Percentiles rank a stretch among this genome's conserved stretches.
Conservation (phyloP, 2,888 invertebrate genomes). For the Stegana nigrithorax region DNA sequence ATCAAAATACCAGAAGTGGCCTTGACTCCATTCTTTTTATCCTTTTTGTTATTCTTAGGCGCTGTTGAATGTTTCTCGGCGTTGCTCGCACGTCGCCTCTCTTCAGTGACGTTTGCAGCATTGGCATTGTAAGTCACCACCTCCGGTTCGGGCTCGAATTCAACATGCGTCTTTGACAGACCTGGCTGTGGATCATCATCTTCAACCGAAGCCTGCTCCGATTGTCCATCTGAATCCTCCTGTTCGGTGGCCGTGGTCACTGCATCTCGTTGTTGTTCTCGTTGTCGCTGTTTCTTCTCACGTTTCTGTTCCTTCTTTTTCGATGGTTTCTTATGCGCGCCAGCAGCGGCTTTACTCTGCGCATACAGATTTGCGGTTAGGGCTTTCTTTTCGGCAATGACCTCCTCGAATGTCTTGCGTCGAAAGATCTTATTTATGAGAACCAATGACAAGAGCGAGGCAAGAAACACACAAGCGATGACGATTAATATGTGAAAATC, state of each 20-base stretch:
- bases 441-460: constrained; percentile 65
- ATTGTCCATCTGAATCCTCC: constrained; percentile 61
- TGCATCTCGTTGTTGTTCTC: constrained; percentile 57
- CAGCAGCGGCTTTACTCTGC: constrained; percentile 52
- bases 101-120: not conserved
- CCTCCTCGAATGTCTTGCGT: constrained; percentile 68
- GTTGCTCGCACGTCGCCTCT: constrained; percentile 46
- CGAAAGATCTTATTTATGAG: constrained; percentile 68
- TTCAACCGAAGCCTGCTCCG: constrained; percentile 56
- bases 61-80: constrained; percentile 48
- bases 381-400: constrained; percentile 67
- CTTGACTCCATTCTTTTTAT: constrained; percentile 53
- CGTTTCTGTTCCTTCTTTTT: constrained; percentile 65
- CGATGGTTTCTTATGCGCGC: constrained; percentile 52
- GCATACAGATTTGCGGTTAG: constrained; percentile 66
- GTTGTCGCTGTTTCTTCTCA: constrained; percentile 62
- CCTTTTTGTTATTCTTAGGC: constrained; percentile 49
- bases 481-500: constrained; percentile 68
- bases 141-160: constrained; percentile 66
- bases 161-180: constrained; percentile 62
- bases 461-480: constrained; percentile 67
- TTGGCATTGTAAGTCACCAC: constrained; percentile 46
- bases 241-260: constrained; percentile 47
- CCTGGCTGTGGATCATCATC: constrained; percentile 51
- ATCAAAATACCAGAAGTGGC: constrained; percentile 61